Conservation (phyloP, 2,888 invertebrate species). For the Dryomyza anilis region DNA sequence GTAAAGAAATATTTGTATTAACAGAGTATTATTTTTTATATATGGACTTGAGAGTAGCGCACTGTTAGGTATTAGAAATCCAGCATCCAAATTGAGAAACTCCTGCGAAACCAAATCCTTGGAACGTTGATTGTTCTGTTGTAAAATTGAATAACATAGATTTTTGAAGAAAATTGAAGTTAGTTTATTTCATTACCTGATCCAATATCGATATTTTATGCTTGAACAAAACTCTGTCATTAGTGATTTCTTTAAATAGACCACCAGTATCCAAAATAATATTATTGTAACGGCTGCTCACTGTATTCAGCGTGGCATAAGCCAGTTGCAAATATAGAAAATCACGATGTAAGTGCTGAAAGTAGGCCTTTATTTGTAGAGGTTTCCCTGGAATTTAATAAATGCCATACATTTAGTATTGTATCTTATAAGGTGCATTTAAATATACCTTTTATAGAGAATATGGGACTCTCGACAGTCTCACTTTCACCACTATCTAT, state of each 20-base stretch:
- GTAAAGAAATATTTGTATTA: slow-evolving; percentile 66
- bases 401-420: not conserved
- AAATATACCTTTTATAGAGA: slow-evolving; percentile 52
- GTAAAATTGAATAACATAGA: slow-evolving; percentile 22
- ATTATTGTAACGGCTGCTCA: slow-evolving; percentile 44
- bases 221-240: slow-evolving; percentile 48
- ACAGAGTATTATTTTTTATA: slow-evolving; percentile 61
- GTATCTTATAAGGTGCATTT: not conserved
- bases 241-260: slow-evolving; percentile 51
- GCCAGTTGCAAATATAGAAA: slow-evolving; percentile 54
- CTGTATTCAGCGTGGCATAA: slow-evolving; percentile 35
- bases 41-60: slow-evolving; percentile 62
- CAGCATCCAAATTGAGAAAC: slow-evolving; percentile 55
- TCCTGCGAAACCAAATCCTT: slow-evolving; percentile 58
- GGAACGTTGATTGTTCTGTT: slow-evolving; percentile 45
- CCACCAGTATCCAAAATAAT: slow-evolving; percentile 56
- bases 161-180: not conserved
- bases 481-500: slow-evolving; percentile 40
- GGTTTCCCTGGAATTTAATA: slow-evolving; percentile 49
- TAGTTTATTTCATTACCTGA: slow-evolving; percentile 43
- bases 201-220: slow-evolving; percentile 58
- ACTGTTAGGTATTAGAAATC: slow-evolving; percentile 63
- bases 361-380: slow-evolving; percentile 53
- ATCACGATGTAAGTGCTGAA: slow-evolving; percentile 60
- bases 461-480: slow-evolving; percentile 46